Base-by-base conservation (phyloP, 2,797 vertebrate species). In the Chromis chromis region DNA sequence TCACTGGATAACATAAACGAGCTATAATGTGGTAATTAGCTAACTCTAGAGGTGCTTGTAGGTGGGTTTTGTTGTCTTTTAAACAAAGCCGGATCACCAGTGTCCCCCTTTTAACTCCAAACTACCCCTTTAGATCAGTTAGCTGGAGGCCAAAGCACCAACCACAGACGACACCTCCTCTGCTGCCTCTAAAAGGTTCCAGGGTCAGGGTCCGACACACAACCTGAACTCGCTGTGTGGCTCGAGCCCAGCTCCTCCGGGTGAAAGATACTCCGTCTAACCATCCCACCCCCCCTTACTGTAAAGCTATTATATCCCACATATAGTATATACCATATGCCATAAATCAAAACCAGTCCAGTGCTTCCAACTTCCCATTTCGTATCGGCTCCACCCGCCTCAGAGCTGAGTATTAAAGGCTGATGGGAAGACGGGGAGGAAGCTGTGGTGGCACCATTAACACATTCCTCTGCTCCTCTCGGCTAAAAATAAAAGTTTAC, bases 391-490 rank as follows among this genome's bases (percentile, higher is more conserved):
- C 83, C 68, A 5, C 85, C 85, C 86, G 58, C 71, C 62, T 55
- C 67, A 36, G 60, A 71, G 81, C 80, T 70, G 57, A 81, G 90
- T 89, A 88, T 91, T 90, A 86, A 88, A 90, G 91, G 87, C 87
- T 88, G 89, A 89, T 84, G 76, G 87, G 88, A 88, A 92, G 85
- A 74, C 63, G 66, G 83, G 78, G 83, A 92, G 91, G 91, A 93
- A 92, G 82, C 86, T 91, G 93, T 76, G 92, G 92, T 91, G 79
- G 70, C 86, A 87, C 87, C 81, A 87, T 92, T 88, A 91, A 87
- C 90, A 93, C 93, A 93, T 94, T 92, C 92, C 92, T 90, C 67
- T 70, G 69, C 85, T 91, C 71, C 74, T 87, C 86, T 85, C 75
- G 76, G 69, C 74, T 90, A 87, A 89, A 90, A 85, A 87, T 89